Percentiles rank a stretch among this genome's conserved stretches.
These are phyloP conservation scores for Sycophila sp. DNA, from an alignment of 1,140 invertebrate species.

Conservation along the genomic window DNA sequence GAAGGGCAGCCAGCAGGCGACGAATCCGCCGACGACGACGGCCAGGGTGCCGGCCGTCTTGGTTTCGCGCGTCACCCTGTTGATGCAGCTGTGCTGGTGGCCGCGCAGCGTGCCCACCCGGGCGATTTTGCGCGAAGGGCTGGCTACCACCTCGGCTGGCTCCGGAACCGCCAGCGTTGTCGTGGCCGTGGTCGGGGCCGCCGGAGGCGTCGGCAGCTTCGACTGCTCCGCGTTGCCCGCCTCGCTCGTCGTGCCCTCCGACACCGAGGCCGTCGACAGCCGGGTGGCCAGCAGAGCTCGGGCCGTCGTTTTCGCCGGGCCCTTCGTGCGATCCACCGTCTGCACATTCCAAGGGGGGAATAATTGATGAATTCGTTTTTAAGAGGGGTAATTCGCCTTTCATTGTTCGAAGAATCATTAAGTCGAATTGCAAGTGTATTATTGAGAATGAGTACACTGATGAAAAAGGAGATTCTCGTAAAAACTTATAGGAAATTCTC, in stretches of 20 bases:
- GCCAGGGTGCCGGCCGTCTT: conserved; percentile 92
- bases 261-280: conserved; percentile 9
- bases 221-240: not conserved
- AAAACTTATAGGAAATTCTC: too few species aligned
- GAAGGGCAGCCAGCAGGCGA: conserved; percentile 90
- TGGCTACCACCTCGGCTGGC: conserved; percentile 4
- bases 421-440: too few species aligned
- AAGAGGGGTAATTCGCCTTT: too few species aligned
- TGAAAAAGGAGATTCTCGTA: too few species aligned
- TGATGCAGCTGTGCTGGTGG: conserved; percentile 55
- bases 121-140: conserved; percentile 31
- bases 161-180: conserved; percentile 6
- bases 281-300: not conserved
- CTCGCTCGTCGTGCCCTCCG: conserved; percentile 6
- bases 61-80: conserved; percentile 71
- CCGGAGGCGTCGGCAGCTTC: not conserved
- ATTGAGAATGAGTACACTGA: too few species aligned
- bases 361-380: too few species aligned
- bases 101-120: conserved; percentile 43
- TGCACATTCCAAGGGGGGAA: too few species aligned
- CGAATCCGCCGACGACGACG: conserved; percentile 91
- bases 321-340: not conserved
- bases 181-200: not conserved
- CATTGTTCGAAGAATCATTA: too few species aligned
- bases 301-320: not conserved